Base-by-base conservation (phyloP, 2,797 vertebrate genomes). In the Helarctos malayanus region DNA sequence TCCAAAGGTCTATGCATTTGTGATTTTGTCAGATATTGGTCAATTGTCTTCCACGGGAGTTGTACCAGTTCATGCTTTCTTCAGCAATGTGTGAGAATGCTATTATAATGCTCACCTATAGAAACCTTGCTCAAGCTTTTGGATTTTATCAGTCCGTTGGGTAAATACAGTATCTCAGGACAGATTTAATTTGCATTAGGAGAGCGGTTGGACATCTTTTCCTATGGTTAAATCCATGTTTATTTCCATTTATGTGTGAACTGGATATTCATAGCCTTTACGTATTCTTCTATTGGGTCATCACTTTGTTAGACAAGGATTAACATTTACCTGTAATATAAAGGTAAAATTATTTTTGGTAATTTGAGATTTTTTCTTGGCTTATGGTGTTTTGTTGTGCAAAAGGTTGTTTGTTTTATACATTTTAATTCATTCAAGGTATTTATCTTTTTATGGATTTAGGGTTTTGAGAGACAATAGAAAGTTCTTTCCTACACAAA, bases 281-380 rank as follows among this genome's bases (percentile, higher is more conserved):
- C 5, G 1, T 61, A 45, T 89, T 81, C 88, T 92, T 32, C 41
- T 80, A 15, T 9, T 81, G 63, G 12, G 4, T 35, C 59, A 16
- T 80, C 89, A 65, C 59, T 68, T 83, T 69, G 73, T 29, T 47
- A 47, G 71, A 49, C 3, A 49, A 71, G 18, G 7, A 14, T 47
- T 56, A 54, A 49, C 29, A 35, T 82, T 76, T 63, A 59, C 47
- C 49, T 54, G 35, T 93, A 35, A 41, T 49, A 90, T 68, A 25
- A 82, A 2, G 29, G 14, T 23, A 18, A 93, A 8, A 32, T 41
- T 13, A 4, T 56, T 69, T 79, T 78, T 47, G 52, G 45, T 49
- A 38, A 65, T 88, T 83, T 84, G 56, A 83, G 23, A 41, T 73
- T 94, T 87, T 79, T 86, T 35, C 32, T 95, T 83, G 19, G 59